Evolutionary conservation across 2,113 vertebrate species (phyloP).

Genomic region (Heterochromis multidens): DNA sequence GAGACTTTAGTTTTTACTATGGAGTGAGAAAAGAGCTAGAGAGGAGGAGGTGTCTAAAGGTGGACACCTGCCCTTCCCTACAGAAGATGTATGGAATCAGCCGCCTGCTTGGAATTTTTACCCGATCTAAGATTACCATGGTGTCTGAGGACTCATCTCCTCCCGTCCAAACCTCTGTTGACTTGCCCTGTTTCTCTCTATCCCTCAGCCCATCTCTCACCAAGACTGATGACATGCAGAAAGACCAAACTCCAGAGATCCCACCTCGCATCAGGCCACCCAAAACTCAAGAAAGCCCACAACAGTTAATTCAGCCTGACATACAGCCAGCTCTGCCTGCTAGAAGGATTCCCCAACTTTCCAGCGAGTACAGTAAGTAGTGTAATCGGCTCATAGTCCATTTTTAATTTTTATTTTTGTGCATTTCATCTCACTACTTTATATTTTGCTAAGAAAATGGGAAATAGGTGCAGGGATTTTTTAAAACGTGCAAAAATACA

Average conservation of each 20-base stretch:
- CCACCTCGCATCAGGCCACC: constrained; percentile 40
- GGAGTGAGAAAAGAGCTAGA: not conserved
- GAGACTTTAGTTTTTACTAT: not conserved
- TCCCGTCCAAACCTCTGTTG: not conserved
- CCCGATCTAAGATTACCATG: not conserved
- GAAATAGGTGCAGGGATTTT: not conserved
- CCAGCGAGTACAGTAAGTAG: constrained; percentile 32
- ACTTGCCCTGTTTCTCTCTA: not conserved
- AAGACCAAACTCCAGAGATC: constrained; percentile 40
- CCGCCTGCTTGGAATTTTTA: constrained; percentile 3
- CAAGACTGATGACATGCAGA: constrained; percentile 23
- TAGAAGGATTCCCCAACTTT: not conserved
- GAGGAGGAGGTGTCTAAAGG: not conserved
- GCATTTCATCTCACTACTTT: not conserved
- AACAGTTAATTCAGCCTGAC: not conserved
- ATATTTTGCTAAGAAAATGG: not conserved
- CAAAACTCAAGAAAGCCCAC: constrained; percentile 1
- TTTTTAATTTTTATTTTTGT: not conserved
- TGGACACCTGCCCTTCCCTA: not conserved
- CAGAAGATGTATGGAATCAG: constrained; percentile 28
- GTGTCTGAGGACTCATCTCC: not conserved
- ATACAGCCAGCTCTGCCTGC: constrained; percentile 1
- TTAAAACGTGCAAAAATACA: not conserved
- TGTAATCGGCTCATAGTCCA: not conserved
- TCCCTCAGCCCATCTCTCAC: constrained; percentile 12